A percentile compares a stretch with the other conserved stretches of the same genome.
Evolutionary conservation across 2,888 invertebrate genomes (phyloP).

Genomic region (Trichogramma evanescens): DNA sequence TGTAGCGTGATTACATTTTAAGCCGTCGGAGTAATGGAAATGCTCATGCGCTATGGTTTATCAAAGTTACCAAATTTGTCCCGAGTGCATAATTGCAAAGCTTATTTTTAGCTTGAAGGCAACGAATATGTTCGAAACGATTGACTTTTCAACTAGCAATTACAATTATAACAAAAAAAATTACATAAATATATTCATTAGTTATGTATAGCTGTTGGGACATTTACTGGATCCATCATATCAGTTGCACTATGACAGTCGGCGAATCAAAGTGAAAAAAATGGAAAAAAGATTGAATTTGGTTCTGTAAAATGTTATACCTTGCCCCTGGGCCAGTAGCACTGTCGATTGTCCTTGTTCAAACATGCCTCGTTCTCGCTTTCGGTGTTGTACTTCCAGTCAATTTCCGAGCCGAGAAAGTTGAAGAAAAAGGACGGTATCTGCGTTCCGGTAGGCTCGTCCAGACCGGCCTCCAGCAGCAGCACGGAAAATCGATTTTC

Average conservation of each 20-base stretch:
- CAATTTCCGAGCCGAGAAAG: constrained; percentile 78
- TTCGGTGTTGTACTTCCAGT: constrained; percentile 82
- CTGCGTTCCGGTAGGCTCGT: constrained; percentile 82
- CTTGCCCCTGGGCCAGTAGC: constrained; percentile 82
- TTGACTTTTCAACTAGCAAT: background rate
- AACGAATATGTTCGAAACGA: background rate
- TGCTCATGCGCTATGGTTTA: too few species aligned
- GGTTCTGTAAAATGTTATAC: constrained; percentile 41
- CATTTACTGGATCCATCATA: too few species aligned
- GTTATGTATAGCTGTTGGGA: too few species aligned
- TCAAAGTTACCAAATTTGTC: too few species aligned
- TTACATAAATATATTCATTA: background rate
- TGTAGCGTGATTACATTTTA: background rate
- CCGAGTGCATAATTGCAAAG: too few species aligned
- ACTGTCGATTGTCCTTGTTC: constrained; percentile 62
- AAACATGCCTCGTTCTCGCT: constrained; percentile 74
- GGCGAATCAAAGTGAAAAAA: background rate
- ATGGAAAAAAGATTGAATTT: background rate
- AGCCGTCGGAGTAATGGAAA: background rate
- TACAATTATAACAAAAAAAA: background rate
- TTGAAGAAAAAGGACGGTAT: constrained; percentile 86
- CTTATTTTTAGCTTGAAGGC: background rate
- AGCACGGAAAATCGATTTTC: constrained; percentile 67
- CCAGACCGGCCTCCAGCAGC: constrained; percentile 71
- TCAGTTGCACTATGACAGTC: background rate